Evolutionary conservation across 2,888 invertebrate genomes (phyloP).

Genomic region (Netelia fuscicornis): DNA sequence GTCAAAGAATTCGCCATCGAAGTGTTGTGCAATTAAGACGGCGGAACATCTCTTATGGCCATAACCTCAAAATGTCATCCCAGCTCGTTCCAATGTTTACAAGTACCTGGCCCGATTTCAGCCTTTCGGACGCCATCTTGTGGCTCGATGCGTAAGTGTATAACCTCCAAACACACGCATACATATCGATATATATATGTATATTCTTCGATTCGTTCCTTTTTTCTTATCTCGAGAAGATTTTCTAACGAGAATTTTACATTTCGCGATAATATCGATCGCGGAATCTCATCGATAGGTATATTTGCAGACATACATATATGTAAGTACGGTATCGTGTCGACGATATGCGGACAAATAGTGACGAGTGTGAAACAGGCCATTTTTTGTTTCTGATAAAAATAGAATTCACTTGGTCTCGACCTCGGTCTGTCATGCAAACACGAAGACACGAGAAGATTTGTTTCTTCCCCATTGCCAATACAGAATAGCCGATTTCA

Average conservation of each 20-base stretch:
- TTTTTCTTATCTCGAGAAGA: constrained; percentile 8
- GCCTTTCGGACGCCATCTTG: background rate
- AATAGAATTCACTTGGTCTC: constrained; percentile 26
- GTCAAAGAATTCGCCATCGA: background rate
- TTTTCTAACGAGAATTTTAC: background rate
- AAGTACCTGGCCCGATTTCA: background rate
- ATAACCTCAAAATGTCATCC: constrained; percentile 10
- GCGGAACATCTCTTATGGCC: background rate
- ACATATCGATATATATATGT: constrained; percentile 22
- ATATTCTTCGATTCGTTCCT: constrained; percentile 8
- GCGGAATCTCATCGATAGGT: background rate
- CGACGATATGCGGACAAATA: background rate
- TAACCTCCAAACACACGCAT: constrained; percentile 15
- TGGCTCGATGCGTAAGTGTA: constrained; percentile 25
- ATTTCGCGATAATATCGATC: constrained; percentile 13
- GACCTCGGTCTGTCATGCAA: background rate
- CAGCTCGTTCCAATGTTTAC: constrained; percentile 3
- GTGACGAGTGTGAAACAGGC: background rate
- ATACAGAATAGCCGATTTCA: constrained; percentile 36
- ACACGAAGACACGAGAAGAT: constrained; percentile 8
- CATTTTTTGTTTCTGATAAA: constrained; percentile 22
- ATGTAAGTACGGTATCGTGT: background rate
- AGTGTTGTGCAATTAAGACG: background rate
- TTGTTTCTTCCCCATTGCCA: background rate
- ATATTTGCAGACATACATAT: too few species aligned